Conservation (phyloP, 2,797 vertebrate species). For the Sebastolobus alascanus region DNA sequence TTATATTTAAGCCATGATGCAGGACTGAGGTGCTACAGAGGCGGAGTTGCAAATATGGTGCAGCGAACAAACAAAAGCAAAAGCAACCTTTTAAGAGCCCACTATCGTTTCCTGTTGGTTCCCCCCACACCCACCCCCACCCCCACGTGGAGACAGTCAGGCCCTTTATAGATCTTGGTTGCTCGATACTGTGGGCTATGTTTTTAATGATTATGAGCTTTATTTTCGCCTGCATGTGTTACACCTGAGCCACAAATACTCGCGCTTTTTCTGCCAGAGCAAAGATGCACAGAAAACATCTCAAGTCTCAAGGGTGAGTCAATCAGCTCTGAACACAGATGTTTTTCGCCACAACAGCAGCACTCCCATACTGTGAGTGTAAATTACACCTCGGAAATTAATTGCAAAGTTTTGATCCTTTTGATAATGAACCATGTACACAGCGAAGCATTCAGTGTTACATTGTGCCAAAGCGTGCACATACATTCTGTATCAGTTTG, state of each 20-base stretch:
- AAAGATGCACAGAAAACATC: constrained; percentile 64
- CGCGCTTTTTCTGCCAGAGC: constrained; percentile 58
- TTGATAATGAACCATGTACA: constrained; percentile 66
- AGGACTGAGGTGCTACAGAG: not conserved
- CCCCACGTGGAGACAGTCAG: not conserved
- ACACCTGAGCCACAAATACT: constrained; percentile 67
- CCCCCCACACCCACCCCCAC: not conserved
- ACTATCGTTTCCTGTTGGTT: constrained; percentile 56
- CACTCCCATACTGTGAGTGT: constrained; percentile 79
- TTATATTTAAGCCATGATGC: not conserved
- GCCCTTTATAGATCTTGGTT: not conserved
- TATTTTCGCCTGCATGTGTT: constrained; percentile 63
- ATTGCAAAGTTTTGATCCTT: constrained; percentile 75
- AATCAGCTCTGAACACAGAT: constrained; percentile 82
- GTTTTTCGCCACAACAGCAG: constrained; percentile 79
- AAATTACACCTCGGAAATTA: constrained; percentile 76
- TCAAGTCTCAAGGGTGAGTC: constrained; percentile 80
- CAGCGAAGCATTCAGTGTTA: constrained; percentile 54
- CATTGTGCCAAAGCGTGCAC: constrained; percentile 30
- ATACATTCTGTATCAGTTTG: not conserved
- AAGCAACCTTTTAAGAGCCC: constrained; percentile 18
- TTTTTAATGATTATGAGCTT: constrained; percentile 45
- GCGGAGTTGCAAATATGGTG: not conserved
- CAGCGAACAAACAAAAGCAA: not conserved
- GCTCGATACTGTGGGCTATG: constrained; percentile 20